These are phyloP conservation scores for Chrysopilus asiliformis DNA, from an alignment of 2,888 invertebrate species.

Conservation along the genomic window DNA sequence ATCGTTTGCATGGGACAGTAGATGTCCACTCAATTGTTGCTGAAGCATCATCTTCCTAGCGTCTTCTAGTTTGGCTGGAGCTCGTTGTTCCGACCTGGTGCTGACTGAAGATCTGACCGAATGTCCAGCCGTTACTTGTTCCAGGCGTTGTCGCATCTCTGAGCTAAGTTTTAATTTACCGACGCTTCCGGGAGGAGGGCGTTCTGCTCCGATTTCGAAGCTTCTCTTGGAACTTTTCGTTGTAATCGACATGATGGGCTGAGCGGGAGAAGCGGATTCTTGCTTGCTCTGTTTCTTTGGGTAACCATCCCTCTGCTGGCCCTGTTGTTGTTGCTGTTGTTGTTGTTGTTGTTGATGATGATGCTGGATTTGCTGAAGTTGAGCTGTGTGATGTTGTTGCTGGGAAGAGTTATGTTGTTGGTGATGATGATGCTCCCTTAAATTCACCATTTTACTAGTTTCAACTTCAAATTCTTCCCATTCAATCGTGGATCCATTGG, in stretches of 20 bases:
- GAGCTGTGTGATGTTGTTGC: slow-evolving; percentile 6
- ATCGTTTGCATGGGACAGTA: slow-evolving; percentile 21
- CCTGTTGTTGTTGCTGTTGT: slow-evolving; percentile 12
- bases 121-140: slow-evolving; percentile 79
- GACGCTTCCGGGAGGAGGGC: slow-evolving; percentile 75
- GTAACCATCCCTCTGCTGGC: no score
- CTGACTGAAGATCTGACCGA: slow-evolving; percentile 68
- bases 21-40: slow-evolving; percentile 58
- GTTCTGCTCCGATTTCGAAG: slow-evolving; percentile 68
- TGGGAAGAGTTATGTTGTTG: slow-evolving; percentile 11
- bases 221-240: slow-evolving; percentile 36
- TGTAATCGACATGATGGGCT: no score
- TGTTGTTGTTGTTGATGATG: slow-evolving; percentile 1
- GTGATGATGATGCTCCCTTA: slow-evolving; percentile 26
- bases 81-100: slow-evolving; percentile 53
- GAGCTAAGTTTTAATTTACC: slow-evolving; percentile 82
- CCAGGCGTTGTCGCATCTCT: slow-evolving; percentile 81
- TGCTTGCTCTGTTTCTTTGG: slow-evolving; percentile 23
- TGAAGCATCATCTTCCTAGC: slow-evolving; percentile 74
- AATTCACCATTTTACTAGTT: slow-evolving; percentile 26
- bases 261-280: slow-evolving; percentile 11
- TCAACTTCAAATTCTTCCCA: slow-evolving; percentile 82
- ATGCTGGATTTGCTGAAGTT: slow-evolving; percentile 8
- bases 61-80: slow-evolving; percentile 70
- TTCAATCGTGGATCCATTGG: slow-evolving; percentile 45